Base-by-base conservation (phyloP, 2,113 vertebrate species). In the Pelobates fuscus region DNA sequence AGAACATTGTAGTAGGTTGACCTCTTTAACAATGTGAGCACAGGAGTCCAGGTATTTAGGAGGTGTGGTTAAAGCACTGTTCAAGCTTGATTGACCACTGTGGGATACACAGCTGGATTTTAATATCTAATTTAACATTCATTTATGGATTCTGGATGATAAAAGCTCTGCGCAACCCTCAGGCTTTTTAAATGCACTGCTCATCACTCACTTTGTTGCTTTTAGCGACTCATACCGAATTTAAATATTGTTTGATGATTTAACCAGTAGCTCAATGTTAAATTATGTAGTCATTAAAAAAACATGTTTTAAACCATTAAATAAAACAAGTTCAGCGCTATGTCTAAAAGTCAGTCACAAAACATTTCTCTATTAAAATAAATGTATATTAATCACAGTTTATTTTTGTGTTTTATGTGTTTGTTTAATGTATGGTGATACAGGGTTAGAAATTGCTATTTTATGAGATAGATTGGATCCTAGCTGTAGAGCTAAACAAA, bases 21-120 rank as follows among this genome's bases (percentile, higher is more conserved):
- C 32, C 43, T 44, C 49, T 43, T 6, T 23, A 58, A 41, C 23
- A 44, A 58, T 37, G 17, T 29, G 41, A 75, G 43, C 32, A 27
- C 4, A 20, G 4, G 41, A 14, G 65, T 23, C 4, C 63, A 59
- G 37, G 37, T 59, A 58, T 59, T 59, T n/a, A 8, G 54, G n/a
- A 57, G 71, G 54, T 27, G 54, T 18, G n/a, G 46, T 23, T 20
- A 65, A 18, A 65, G 44, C 10, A 44, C n/a, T 29, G 65, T 60
- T 75, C 72, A 75, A 60, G 63, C 72, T 24, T 75, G 72, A 67
- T 75, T 37, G 72, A 75, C 67, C 72, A 67, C 63, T 46, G 72
- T 67, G 25, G 72, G 72, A 57, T 23, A 25, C 32, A 30, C 41
- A 59, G 29, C 43, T 67, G 71, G 43, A 67, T 75, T n/a, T n/a